Percentiles rank a stretch among this genome's conserved stretches.
phyloP scores from a whole-genome alignment of 1,140 invertebrate genomes.

The Drosophila serrata region DNA sequence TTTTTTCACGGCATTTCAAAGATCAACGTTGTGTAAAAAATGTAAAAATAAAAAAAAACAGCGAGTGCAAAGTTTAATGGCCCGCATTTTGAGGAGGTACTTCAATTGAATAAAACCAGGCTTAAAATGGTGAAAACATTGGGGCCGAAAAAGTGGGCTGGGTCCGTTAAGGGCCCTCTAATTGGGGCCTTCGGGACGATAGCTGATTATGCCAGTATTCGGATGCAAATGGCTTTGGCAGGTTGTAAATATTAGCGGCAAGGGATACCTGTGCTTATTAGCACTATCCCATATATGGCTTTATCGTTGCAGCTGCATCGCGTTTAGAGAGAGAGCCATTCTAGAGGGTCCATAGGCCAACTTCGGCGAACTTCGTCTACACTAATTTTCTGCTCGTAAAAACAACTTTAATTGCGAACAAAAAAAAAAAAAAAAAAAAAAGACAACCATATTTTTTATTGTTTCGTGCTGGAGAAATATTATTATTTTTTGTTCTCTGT shows the following conservation, averaged over 20 bases:
- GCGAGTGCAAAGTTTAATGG: constrained; percentile 31
- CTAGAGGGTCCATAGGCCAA: constrained; percentile 31
- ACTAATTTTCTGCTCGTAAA: constrained; percentile 78
- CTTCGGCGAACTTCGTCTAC: constrained; percentile 47
- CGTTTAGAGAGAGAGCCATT: constrained; percentile 13
- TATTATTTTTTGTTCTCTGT: constrained; percentile 34
- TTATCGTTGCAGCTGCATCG: constrained; percentile 34
- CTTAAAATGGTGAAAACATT: constrained; percentile 21
- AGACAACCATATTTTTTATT: constrained; percentile 68
- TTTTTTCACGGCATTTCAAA: constrained; percentile 23
- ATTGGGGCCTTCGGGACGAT: constrained; percentile 48
- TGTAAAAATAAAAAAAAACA: too few species aligned
- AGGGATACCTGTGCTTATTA: constrained; percentile 9
- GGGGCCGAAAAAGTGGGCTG: constrained; percentile 19
- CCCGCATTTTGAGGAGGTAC: constrained; percentile 30
- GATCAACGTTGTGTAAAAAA: constrained; percentile 5
- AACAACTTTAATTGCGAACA: constrained; percentile 69
- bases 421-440: too few species aligned
- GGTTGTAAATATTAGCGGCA: constrained; percentile 25
- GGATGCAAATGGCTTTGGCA: constrained; percentile 39
- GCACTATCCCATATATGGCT: constrained; percentile 13
- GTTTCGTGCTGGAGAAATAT: constrained; percentile 52
- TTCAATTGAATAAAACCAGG: constrained; percentile 31
- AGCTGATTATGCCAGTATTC: constrained; percentile 67
- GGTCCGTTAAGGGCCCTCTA: constrained; percentile 29